Evolutionary conservation across 2,888 invertebrate species (phyloP).

Genomic region (Norana najaformis): DNA sequence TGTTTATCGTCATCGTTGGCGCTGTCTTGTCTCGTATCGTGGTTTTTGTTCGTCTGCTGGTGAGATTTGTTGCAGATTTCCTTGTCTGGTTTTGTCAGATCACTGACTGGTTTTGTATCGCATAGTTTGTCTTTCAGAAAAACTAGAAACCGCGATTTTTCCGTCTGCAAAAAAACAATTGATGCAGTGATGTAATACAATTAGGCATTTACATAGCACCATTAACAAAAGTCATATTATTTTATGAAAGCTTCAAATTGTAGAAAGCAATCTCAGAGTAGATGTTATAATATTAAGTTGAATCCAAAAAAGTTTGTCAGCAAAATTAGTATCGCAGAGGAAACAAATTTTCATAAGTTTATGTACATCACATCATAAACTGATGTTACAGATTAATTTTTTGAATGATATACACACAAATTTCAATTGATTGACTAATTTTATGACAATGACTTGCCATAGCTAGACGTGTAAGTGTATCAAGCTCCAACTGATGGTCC

Average conservation of each 20-base stretch:
- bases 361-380: background rate
- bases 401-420: background rate
- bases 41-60: conserved; percentile 58
- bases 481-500: conserved; percentile 99
- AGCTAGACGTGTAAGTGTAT: conserved; percentile 92
- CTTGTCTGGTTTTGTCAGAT: conserved; percentile 91
- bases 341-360: background rate
- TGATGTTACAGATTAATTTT: background rate
- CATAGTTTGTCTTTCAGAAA: conserved; percentile 82
- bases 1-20: background rate
- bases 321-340: too few relatives aligned
- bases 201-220: background rate
- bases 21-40: background rate
- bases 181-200: too few relatives aligned
- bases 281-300: background rate
- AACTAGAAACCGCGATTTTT: conserved; percentile 86
- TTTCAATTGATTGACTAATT: background rate
- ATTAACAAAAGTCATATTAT: background rate
- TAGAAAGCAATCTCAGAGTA: background rate
- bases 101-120: conserved; percentile 68
- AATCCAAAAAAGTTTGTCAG: background rate
- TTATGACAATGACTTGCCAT: conserved; percentile 70
- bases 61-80: conserved; percentile 93
- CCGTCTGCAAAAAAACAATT: conserved; percentile 63
- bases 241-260: background rate